These are phyloP conservation scores for Delia radicum DNA, from an alignment of 1,140 invertebrate genomes.

Conservation along the genomic window DNA sequence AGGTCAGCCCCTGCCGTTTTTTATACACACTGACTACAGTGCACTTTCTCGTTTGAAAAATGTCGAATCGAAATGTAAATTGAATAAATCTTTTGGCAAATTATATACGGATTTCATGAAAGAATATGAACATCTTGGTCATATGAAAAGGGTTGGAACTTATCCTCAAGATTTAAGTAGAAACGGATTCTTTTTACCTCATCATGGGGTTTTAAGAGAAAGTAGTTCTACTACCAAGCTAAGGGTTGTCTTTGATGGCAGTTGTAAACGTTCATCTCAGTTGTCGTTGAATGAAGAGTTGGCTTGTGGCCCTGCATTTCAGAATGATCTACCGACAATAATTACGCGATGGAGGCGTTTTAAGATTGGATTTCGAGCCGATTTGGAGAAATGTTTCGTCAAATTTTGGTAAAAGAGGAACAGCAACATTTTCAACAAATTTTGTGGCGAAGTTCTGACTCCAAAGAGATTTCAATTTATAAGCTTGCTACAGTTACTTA, in stretches of 20 bases:
- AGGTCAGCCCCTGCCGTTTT: neutral
- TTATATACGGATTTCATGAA: neutral
- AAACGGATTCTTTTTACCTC: neutral
- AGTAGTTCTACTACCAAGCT: neutral
- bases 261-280: neutral
- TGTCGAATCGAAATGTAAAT: neutral
- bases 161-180: neutral
- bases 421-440: neutral
- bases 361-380: neutral
- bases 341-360: neutral
- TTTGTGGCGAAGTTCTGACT: neutral
- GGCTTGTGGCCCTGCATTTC: neutral
- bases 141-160: neutral
- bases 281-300: conserved; percentile 48
- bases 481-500: conserved; percentile 46
- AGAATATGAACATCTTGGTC: neutral
- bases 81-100: neutral
- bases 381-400: conserved; percentile 5
- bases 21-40: neutral
- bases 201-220: neutral
- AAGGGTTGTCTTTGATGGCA: no score
- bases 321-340: neutral
- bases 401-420: neutral
- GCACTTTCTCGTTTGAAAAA: neutral
- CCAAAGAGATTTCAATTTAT: conserved; percentile 32